phyloP scores from a whole-genome alignment of 35 echinoderm and acorn worm genomes.

The Eucidaris tribuloides region DNA sequence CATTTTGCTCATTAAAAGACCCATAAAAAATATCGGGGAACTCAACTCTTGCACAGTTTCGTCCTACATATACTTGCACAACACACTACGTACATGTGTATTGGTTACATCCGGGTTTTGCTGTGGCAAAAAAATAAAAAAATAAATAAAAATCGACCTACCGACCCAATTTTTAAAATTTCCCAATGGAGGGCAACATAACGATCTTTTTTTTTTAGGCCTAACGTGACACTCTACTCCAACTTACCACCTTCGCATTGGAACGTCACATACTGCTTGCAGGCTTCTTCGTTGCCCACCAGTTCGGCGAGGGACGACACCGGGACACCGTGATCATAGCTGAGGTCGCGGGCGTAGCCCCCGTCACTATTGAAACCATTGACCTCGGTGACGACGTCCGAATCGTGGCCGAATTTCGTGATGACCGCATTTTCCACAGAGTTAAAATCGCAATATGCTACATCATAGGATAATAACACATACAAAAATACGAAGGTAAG shows the following conservation, averaged over 20 bases:
- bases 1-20: too few species aligned
- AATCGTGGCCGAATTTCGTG: constrained; percentile 40
- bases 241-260: constrained; percentile 21
- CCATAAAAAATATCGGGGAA: too few species aligned
- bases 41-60: too few species aligned
- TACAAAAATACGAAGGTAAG: too few species aligned
- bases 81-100: not conserved
- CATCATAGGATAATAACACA: too few species aligned
- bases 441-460: constrained; percentile 60
- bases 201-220: not conserved
- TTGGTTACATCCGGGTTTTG: not conserved
- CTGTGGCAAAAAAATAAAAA: not conserved
- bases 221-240: not conserved
- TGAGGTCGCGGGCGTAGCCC: constrained; percentile 30
- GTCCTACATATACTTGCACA: too few species aligned
- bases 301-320: not conserved
- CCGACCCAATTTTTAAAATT: not conserved
- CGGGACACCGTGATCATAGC: constrained; percentile 24
- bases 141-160: not conserved
- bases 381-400: not conserved
- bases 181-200: not conserved
- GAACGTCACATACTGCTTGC: constrained; percentile 33
- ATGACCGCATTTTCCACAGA: constrained; percentile 38
- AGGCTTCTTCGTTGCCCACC: constrained; percentile 11
- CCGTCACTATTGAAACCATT: not conserved